phyloP scores from a whole-genome alignment of 2,888 invertebrate species.

The Diarsia rubi region DNA sequence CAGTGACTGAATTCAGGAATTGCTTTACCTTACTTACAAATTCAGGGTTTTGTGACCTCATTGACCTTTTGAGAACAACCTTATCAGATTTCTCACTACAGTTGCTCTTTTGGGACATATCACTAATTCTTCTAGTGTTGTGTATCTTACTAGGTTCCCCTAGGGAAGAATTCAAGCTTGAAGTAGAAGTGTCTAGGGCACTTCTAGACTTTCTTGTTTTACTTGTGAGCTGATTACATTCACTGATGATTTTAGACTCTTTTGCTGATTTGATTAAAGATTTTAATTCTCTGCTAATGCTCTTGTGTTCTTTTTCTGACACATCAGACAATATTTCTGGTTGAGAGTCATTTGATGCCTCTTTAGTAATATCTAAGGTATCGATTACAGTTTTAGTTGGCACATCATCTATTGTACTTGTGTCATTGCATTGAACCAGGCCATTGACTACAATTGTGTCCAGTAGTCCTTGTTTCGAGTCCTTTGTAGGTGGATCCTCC shows the following conservation, averaged over 20 bases:
- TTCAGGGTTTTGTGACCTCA: conserved; percentile 92
- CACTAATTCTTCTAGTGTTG: conserved; percentile 79
- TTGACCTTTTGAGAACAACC: conserved; percentile 84
- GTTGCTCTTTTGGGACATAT: conserved; percentile 81
- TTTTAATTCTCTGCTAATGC: conserved; percentile 91
- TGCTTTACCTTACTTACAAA: conserved; percentile 92
- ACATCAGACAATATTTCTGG: conserved; percentile 74
- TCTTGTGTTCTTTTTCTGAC: conserved; percentile 83
- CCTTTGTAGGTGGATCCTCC: conserved; percentile 50
- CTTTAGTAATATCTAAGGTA: conserved; percentile 64
- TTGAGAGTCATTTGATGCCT: conserved; percentile 80
- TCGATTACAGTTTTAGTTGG: conserved; percentile 33
- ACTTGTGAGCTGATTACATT: conserved; percentile 90
- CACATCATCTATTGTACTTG: conserved; percentile 52
- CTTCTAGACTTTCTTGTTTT: conserved; percentile 87
- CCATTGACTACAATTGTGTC: conserved; percentile 61
- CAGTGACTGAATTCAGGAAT: conserved; percentile 90
- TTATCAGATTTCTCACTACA: conserved; percentile 85
- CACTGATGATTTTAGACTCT: conserved; percentile 92
- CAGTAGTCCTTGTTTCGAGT: conserved; percentile 46
- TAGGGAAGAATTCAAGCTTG: conserved; percentile 83
- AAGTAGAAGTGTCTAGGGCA: conserved; percentile 85
- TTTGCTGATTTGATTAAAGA: conserved; percentile 92
- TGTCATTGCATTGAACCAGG: conserved; percentile 47
- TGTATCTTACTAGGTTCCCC: conserved; percentile 79